Percentiles rank a stretch among this genome's conserved stretches.
These are phyloP conservation scores for Carlito syrichta DNA, from an alignment of 2,113 vertebrate genomes.

Conservation along the genomic window DNA sequence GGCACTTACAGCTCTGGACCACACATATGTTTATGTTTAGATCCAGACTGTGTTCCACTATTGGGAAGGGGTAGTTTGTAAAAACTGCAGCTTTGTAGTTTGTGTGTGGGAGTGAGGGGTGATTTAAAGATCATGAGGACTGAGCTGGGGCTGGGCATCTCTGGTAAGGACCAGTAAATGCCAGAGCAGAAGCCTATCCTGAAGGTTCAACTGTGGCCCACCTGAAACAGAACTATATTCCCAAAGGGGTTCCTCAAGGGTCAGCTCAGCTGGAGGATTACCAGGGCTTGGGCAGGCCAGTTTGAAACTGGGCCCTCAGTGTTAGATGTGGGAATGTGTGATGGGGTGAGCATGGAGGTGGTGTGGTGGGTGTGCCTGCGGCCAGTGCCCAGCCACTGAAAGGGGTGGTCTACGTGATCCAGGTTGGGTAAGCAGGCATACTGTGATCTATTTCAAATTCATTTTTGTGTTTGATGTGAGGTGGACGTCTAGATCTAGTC, in stretches of 20 bases:
- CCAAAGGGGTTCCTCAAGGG: neutral
- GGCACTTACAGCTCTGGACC: neutral
- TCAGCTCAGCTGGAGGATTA: neutral
- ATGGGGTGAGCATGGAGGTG: neutral
- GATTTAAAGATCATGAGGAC: neutral
- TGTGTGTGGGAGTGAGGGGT: neutral
- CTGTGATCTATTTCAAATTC: conserved; percentile 73
- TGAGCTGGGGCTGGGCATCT: neutral
- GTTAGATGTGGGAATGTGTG: neutral
- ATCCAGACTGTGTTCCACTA: neutral
- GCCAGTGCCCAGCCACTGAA: conserved; percentile 73
- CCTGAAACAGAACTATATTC: neutral
- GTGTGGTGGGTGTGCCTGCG: fast-evolving
- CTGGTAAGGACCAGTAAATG: neutral
- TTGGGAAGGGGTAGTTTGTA: neutral
- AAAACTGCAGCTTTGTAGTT: neutral
- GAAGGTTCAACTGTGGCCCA: neutral
- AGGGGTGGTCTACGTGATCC: conserved; percentile 91
- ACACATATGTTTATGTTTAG: neutral
- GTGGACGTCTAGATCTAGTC: neutral
- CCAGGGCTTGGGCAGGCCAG: neutral
- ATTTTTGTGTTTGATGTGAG: neutral
- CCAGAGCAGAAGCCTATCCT: neutral
- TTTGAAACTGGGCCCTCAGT: neutral
- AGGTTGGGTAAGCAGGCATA: conserved; percentile 95